Conservation (phyloP, 2,797 vertebrate species). For the Petrocephalus sullivani region DNA sequence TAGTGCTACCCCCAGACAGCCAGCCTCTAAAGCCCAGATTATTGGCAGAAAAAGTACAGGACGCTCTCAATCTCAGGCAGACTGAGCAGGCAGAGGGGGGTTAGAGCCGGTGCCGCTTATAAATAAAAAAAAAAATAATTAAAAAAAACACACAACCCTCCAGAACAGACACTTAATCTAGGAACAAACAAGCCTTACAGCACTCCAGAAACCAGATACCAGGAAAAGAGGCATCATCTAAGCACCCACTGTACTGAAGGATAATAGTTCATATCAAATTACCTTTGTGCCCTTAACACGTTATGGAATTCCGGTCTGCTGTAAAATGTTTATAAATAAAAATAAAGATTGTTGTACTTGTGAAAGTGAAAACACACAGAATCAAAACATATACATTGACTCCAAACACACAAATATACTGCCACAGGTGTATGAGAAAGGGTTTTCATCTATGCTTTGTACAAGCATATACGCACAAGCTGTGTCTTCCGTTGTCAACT, state of each 20-base stretch:
- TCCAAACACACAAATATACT: not conserved
- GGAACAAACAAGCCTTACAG: not conserved
- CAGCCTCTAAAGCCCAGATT: slow-evolving; percentile 10
- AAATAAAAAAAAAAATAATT: not conserved
- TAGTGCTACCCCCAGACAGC: not conserved
- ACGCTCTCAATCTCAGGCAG: not conserved
- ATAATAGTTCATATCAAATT: not conserved
- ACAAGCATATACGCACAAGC: not conserved
- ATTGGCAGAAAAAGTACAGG: not conserved
- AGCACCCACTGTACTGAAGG: not conserved
- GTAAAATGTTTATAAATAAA: not conserved
- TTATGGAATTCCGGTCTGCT: not conserved
- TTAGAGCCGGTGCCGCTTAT: not conserved
- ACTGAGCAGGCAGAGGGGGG: not conserved
- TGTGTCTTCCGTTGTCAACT: too few species aligned
- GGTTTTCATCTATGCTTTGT: not conserved
- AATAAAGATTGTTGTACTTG: not conserved
- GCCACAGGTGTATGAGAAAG: not conserved
- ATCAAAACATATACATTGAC: not conserved
- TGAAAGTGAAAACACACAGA: not conserved
- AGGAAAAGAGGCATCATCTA: not conserved
- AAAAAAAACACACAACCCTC: not conserved
- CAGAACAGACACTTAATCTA: not conserved
- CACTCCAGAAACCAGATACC: not conserved
- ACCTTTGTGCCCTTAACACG: not conserved